Evolutionary conservation across 1,140 invertebrate species (phyloP), one percentile per base, ranked within the genome.

Genomic region (Proctacanthus coquilletti): DNA sequence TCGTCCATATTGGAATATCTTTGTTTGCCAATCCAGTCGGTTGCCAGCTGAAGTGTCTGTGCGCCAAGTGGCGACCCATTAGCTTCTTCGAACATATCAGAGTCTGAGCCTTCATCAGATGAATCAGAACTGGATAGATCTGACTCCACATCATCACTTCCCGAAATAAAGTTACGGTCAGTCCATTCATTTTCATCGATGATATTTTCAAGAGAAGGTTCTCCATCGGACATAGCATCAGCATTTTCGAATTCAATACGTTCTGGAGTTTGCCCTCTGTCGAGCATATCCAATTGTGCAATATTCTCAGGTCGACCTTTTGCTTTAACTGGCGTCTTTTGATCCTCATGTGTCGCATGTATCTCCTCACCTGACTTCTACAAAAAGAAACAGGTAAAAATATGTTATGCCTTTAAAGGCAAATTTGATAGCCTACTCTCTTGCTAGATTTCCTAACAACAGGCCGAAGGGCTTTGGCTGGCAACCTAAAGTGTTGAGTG

Each of bases 111-210:
- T 0, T 42, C 46, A 17, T 58, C 51, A 0, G 48, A 51, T 32
- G 56, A 51, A 43, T 57, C 53, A 2, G 50, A 56, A 21, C 51
- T 54, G 17, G 52, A 56, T 0, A 58, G 37, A 38, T 60, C 54
- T 3, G 75, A 66, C 44, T 77, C 72, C 21, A 76, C 78, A 39
- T 78, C 74, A 38, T 84, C 82, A 17, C 75, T 77, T 2, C 78
- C 81, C 1, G 79, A 76, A 44, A 84, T 77, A 58, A 88, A 88
- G 64, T 91, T 93, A 38, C 82, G 71, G 47, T 89, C 85, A 1
- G 85, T 91, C 85, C 84, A 91, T 60, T 91, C 86, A 50, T 91
- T 86, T 56, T 92, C 86, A 52, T 91, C 85, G 57, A 88, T 85
- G 18, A 60, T 53, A 38, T 48, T 40, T 61, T 84, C 81, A 47